Evolutionary conservation across 2,113 vertebrate species (phyloP).

Genomic region (Semnornis frantzii): DNA sequence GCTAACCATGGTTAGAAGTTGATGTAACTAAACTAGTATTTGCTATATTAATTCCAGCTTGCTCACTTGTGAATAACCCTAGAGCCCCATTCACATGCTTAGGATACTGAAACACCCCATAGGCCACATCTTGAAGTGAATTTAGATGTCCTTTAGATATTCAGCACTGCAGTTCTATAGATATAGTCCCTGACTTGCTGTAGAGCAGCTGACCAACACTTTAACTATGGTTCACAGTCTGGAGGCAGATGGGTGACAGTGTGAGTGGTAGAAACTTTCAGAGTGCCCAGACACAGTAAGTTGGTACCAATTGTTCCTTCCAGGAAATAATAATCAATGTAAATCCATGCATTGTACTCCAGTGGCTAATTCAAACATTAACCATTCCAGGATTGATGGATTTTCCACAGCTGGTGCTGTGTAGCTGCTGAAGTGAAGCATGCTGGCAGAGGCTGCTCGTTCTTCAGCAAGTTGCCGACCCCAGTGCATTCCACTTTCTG

Average conservation of each 20-base stretch:
- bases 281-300: not conserved
- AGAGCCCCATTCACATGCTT: not conserved
- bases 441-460: conserved; percentile 34
- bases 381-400: conserved; percentile 67
- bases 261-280: not conserved
- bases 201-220: not conserved
- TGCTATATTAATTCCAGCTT: not conserved
- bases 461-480: conserved; percentile 18
- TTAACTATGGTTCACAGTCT: not conserved
- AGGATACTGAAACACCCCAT: rapidly evolving
- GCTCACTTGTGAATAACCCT: not conserved
- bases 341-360: conserved; percentile 65
- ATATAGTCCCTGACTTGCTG: not conserved
- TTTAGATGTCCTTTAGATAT: not conserved
- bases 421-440: conserved; percentile 61
- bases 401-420: conserved; percentile 69
- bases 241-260: not conserved
- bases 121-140: not conserved
- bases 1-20: not conserved
- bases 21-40: not conserved
- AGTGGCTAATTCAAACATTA: conserved; percentile 69
- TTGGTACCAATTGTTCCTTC: not conserved
- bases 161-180: not conserved
- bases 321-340: conserved; percentile 46
- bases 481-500: not conserved